Evolutionary conservation across 2,888 invertebrate species (phyloP), one percentile per base, ranked within the genome.

Genomic region (Tortrix viridana): DNA sequence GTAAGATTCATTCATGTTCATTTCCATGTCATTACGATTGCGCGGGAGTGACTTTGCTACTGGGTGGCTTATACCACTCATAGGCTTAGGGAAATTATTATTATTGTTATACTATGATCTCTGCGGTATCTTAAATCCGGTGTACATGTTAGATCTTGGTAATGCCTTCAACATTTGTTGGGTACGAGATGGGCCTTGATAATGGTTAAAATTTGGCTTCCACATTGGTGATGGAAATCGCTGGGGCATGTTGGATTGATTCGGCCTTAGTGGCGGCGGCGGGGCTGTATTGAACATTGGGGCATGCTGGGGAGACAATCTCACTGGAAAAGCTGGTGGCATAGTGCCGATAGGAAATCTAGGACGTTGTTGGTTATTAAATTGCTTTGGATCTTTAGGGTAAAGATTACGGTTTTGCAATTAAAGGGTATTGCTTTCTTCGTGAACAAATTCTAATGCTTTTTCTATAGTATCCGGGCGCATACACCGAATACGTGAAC

Each of bases 401-500:
- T 43, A 7, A 18, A 16, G 18, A 16, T 43, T 16, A 43, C 43
- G 43, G 6, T 43, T 16, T 18, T 43, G 43, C 6, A 43, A 43
- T 1, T 32, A 32, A 43, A 43, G 6, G 18, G 43, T 43, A 43
- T 16, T 43, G 9, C 6, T 32, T 32, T 32, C 32, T 12, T 32
- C 32, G 7, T 32, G 32, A 1, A 32, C 32, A 6, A 32, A 32
- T 32, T 32, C 32, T 12, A 32, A 12, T 12, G 32, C 32, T 32
- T 3, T 5, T 18, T 41, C 41, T 41, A 66, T 59, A 6, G 63
- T 63, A 5, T 65, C 65, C 1, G 68, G 68, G 16, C 67, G 38
- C 68, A 70, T 69, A 23, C 70, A 69, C 1, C 65, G 12, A 3
- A 65, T 67, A 2, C 67, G 65, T 4, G 63, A 69, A 0, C 67